Evolutionary conservation across 2,797 vertebrate genomes (phyloP), one percentile per base, ranked within the genome.

Genomic region (Silurus lanzhouensis): DNA sequence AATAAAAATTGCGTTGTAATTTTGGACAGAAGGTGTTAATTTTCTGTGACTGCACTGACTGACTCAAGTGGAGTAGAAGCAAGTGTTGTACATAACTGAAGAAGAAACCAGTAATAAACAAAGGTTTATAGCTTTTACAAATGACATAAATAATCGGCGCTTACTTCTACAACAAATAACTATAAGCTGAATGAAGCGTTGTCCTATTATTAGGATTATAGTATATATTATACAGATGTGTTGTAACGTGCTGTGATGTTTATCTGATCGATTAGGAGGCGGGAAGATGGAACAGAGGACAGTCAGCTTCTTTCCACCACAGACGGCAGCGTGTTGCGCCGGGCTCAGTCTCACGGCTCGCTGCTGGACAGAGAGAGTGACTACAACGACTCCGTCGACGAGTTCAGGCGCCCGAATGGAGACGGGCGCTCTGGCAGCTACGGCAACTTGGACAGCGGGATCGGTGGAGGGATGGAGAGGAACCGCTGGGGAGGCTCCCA

Each of bases 341-440:
- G 97, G 60, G 95, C 96, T 0, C 97, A 95, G 78, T 98, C 97
- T 7, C 96, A 99, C 0, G 94, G 96, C 27, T 97, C 96, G 0
- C 90, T 99, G 77, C 90, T 96, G 44, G 95, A 95, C 55, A 90
- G 92, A 52, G 95, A 95, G 7, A 78, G 75, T 13, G 75, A 48
- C 44, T 64, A 63, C 1, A 91, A 92, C 77, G 92, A 90, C 70
- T 92, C 91, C 72, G 44, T 4, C 7, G 72, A 63, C 20, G 88
- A 91, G 20, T 78, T 92, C 22, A 88, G 91, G 17, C 92, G 92
- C 4, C 92, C 91, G 12, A 93, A 92, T 0, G 86, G 84, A 6
- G 93, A 92, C 22, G 90, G 92, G 1, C 90, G 90, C 85, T 95
- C 95, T 58, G 95, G 95, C 17, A 96, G 95, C 90, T 94, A 67